A percentile compares a stretch with the other conserved stretches of the same genome.
phyloP scores from a whole-genome alignment of 2,113 vertebrate species.

The Mystacornis crossleyi region DNA sequence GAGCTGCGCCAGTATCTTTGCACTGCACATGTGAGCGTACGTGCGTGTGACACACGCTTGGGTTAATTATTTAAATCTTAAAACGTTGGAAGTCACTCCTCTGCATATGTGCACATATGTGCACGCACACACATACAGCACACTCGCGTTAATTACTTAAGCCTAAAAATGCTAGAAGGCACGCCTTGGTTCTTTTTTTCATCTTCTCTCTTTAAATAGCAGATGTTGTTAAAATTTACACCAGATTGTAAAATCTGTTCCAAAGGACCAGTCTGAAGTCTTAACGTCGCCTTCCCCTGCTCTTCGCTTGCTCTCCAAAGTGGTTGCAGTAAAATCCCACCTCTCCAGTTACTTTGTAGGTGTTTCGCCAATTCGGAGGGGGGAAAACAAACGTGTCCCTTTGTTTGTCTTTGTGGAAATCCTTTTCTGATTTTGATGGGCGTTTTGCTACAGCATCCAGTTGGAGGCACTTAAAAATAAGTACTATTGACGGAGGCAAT shows the following conservation, averaged over 20 bases:
- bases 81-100: background rate
- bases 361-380: background rate
- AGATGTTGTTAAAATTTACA: conserved; percentile 4
- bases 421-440: background rate
- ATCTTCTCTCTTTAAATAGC: background rate
- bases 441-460: background rate
- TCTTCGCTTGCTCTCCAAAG: background rate
- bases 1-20: background rate
- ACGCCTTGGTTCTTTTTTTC: background rate
- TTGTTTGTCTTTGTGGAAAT: background rate
- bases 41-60: background rate
- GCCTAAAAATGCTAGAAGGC: conserved; percentile 14
- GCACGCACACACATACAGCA: background rate
- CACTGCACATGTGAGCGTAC: background rate
- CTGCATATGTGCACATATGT: background rate
- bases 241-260: background rate
- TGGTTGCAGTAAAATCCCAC: background rate
- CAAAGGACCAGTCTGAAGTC: background rate
- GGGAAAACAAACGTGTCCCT: background rate
- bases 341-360: background rate
- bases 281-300: background rate
- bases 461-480: background rate
- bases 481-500: background rate
- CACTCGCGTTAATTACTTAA: background rate
- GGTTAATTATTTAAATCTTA: background rate